Evolutionary conservation across 2,888 invertebrate species (phyloP), one percentile per base, ranked within the genome.

Genomic region (Polietes domitor): DNA sequence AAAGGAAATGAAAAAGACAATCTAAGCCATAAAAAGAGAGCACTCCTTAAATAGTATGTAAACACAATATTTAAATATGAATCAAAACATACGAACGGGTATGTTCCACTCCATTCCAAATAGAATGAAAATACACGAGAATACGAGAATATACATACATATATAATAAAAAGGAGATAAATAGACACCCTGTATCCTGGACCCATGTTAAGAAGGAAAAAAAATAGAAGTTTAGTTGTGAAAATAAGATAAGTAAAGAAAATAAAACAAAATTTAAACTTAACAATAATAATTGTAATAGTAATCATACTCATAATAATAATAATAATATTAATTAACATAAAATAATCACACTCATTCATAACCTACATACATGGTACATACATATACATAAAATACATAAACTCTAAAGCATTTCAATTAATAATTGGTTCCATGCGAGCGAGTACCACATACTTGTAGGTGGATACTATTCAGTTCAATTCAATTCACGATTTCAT

Each of bases 131-230:
- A 50, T 26, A 21, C 10, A 41, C 43, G 4, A 47, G 21, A 71
- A 63, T n/a, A 71, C 9, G 2, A 70, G 1, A n/a, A 28, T 43
- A 47, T 28, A 55, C 2, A 58, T 50, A 63, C 41, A 41, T 63
- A 41, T n/a, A n/a, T n/a, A 37, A 41, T 65, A 68, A 28, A 47
- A 50, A 61, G 32, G 73, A 28, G 47, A n/a, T n/a, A 58, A 73
- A 47, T 84, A 81, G 84, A 81, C 84, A 81, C 81, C 80, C 84
- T 78, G 41, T 63, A 21, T 28, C 81, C 84, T 70, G 78, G 76
- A 81, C 78, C 84, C 68, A 71, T 80, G 75, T 75, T 78, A 72
- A 72, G 63, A 28, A 26, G 43, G 47, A 47, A 32, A 73, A 61
- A 58, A 53, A 71, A 58, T 26, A 58, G 55, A 58, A 26, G 28